Percentiles rank a stretch among this genome's conserved stretches.
phyloP scores from a whole-genome alignment of 2,113 vertebrate species.

The Chamaetylas fuelleborni region DNA sequence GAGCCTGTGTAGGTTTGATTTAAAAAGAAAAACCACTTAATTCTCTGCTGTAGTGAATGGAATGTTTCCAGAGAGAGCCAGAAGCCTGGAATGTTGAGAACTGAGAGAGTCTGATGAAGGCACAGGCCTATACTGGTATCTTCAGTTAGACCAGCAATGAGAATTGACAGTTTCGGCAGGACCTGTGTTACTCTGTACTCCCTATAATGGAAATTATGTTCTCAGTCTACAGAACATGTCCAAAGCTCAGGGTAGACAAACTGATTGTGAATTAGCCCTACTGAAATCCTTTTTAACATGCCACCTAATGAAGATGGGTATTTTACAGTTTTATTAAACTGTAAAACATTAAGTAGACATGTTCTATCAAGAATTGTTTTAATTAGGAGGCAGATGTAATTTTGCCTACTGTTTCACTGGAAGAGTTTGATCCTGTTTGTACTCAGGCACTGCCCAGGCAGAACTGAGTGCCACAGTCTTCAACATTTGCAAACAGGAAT shows the following conservation, averaged over 20 bases:
- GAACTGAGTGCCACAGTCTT: background rate
- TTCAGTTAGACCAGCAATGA: background rate
- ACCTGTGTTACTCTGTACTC: background rate
- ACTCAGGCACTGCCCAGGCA: background rate
- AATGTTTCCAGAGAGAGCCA: background rate
- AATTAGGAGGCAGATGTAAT: background rate
- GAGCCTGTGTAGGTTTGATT: conserved; percentile 54
- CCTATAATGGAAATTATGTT: background rate
- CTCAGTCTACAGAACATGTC: background rate
- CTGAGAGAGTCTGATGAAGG: background rate
- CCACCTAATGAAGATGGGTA: background rate
- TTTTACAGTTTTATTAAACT: background rate
- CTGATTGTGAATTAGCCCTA: background rate
- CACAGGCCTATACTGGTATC: background rate
- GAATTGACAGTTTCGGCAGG: background rate
- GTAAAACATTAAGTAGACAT: background rate
- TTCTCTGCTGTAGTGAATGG: background rate
- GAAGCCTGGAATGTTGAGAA: background rate
- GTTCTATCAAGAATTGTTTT: background rate
- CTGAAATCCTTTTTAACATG: background rate
- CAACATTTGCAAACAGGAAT: background rate
- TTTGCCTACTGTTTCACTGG: background rate
- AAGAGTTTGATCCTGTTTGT: background rate
- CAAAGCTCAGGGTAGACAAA: background rate
- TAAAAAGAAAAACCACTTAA: conserved; percentile 51